A percentile compares a stretch with the other conserved stretches of the same genome.
phyloP scores from a whole-genome alignment of 2,113 vertebrate genomes.

The Glaucomys volans region DNA sequence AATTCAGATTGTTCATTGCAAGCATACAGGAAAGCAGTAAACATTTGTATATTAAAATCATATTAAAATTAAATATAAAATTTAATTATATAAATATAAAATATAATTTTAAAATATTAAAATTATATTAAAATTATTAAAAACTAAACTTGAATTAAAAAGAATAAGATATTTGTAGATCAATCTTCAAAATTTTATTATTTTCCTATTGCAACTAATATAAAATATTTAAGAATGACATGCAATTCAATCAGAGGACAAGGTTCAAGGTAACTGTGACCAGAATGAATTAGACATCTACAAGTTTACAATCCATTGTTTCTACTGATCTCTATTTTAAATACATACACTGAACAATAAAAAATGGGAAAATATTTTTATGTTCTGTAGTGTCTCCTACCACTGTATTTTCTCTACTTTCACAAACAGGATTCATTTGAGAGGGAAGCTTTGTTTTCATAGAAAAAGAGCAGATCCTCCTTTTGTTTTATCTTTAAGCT shows the following conservation, averaged over 20 bases:
- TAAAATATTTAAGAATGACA: not conserved
- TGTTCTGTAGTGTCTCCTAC: slow-evolving; percentile 80
- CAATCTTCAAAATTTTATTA: not conserved
- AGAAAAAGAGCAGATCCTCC: too few relatives aligned
- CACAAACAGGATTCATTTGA: slow-evolving; percentile 86
- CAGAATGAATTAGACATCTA: not conserved
- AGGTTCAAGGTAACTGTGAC: not conserved
- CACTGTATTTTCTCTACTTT: slow-evolving; percentile 87
- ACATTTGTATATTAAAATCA: too few relatives aligned
- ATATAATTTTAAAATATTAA: too few relatives aligned
- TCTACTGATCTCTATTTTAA: slow-evolving; percentile 81
- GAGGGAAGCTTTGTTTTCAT: slow-evolving; percentile 30
- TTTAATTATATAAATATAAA: too few relatives aligned
- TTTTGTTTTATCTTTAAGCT: slow-evolving; percentile 48
- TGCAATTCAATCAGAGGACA: not conserved
- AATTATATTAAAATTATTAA: too few relatives aligned
- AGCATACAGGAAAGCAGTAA: too few relatives aligned
- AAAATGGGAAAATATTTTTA: slow-evolving; percentile 83
- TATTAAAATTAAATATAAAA: too few relatives aligned
- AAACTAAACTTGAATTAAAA: too few relatives aligned
- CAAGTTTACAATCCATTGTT: slow-evolving; percentile 65
- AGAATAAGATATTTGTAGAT: not conserved
- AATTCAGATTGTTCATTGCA: too few relatives aligned
- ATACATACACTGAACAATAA: slow-evolving; percentile 70
- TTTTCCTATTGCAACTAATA: not conserved